Base-by-base conservation (phyloP, 2,113 vertebrate genomes). In the Myiagra hebetior region DNA sequence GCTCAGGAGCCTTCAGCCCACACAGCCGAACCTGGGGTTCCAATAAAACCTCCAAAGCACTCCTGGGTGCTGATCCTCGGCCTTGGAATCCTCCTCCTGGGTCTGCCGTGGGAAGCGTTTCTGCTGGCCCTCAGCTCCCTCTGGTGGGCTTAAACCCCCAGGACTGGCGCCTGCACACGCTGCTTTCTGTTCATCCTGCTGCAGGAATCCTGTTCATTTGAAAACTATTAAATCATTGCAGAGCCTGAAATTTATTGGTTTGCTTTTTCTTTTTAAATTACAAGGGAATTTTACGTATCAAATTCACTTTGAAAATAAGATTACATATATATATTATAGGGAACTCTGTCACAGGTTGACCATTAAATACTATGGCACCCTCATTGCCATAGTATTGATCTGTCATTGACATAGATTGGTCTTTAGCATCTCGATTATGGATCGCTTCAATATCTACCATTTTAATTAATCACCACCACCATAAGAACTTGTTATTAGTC, bases 51-150 rank as follows among this genome's bases (percentile, higher is more conserved):
- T 84, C 10, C n/a, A 10, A 15, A 70, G 15, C 12, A 1, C 6
- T 1, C 11, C 4, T 17, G 39, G 7, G 9, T 50, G 46, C 64
- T 57, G 46, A 9, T 80, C 16, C 53, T 80, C 49, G 27, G 44
- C n/a, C 57, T 42, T 28, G n/a, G 37, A 9, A 30, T 31, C 6
- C 44, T 26, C 10, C 37, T 33, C 42, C 30, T 23, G 39, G 8
- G 0, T 41, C 3, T 47, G 18, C 8, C 0, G 0, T 15, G 41
- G 50, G 35, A 37, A 33, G 33, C 2, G 24, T 81, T 64, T 31
- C n/a, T 63, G 72, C 23, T 53, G 59, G 19, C 41, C 11, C 52
- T 56, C 24, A 1, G 39, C 87, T 87, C 74, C 89, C 93, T 81
- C 73, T 92, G 76, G 57, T 85, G 91, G 91, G 33, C 60, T 41